These are phyloP conservation scores for Epistrophella euchroma DNA, from an alignment of 2,888 invertebrate genomes.

Conservation along the genomic window DNA sequence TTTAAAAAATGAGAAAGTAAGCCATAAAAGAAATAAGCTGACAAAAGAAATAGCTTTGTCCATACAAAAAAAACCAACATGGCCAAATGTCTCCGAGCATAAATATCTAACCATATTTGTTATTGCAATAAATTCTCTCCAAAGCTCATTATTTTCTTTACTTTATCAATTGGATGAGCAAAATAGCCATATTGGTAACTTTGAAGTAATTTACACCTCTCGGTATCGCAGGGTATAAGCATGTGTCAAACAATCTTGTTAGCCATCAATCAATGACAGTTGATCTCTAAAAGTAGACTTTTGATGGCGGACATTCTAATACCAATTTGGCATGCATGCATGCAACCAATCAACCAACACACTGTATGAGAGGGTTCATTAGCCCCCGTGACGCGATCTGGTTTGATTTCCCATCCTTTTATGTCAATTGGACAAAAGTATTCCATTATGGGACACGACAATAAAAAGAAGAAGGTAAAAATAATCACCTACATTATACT, in stretches of 20 bases:
- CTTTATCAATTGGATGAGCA: slow-evolving; percentile 2
- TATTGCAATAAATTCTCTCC: slow-evolving; percentile 25
- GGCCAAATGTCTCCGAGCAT: background rate
- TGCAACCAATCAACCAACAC: background rate
- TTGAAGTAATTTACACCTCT: slow-evolving; percentile 54
- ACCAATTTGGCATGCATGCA: slow-evolving; percentile 41
- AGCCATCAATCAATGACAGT: slow-evolving; percentile 55
- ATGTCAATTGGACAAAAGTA: slow-evolving; percentile 64
- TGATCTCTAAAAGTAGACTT: slow-evolving; percentile 33
- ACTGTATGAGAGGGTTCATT: slow-evolving; percentile 33
- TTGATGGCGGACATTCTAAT: slow-evolving; percentile 48
- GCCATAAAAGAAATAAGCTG: background rate
- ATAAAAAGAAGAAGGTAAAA: slow-evolving; percentile 38
- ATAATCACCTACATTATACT: slow-evolving; percentile 69
- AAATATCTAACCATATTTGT: slow-evolving; percentile 22
- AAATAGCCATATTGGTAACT: slow-evolving; percentile 41
- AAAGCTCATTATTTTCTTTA: slow-evolving; percentile 34
- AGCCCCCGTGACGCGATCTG: slow-evolving; percentile 50
- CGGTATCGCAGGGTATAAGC: background rate
- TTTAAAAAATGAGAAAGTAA: slow-evolving; percentile 26
- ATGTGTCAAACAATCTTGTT: slow-evolving; percentile 54
- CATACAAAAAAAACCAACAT: slow-evolving; percentile 31
- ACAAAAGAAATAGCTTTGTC: slow-evolving; percentile 35
- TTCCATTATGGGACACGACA: slow-evolving; percentile 10
- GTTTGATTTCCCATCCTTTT: slow-evolving; percentile 62